Percentiles rank a stretch among this genome's conserved stretches.
phyloP scores from a whole-genome alignment of 2,888 invertebrate genomes.

The Heliconius aoede region DNA sequence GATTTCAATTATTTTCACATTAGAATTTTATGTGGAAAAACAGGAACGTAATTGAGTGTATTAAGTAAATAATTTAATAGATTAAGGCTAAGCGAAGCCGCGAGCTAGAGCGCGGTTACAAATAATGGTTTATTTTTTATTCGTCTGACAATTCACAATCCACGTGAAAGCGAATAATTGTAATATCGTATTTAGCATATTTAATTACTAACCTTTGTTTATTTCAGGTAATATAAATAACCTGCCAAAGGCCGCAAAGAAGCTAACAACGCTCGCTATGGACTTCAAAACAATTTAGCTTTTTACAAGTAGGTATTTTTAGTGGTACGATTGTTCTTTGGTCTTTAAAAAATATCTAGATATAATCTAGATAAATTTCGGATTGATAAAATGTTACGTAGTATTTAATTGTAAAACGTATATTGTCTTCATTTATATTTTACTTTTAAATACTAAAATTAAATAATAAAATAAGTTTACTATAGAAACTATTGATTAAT shows the following conservation, averaged over 20 bases:
- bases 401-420: not conserved
- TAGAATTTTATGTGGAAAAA: too few species aligned
- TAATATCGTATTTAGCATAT: not conserved
- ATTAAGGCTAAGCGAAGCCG: too few species aligned
- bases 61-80: too few species aligned
- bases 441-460: too few species aligned
- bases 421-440: too few species aligned
- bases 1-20: too few species aligned
- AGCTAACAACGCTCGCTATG: slow-evolving; percentile 4
- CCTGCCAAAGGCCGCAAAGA: slow-evolving; percentile 2
- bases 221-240: slow-evolving; percentile 25
- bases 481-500: too few species aligned
- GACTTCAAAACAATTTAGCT: slow-evolving; percentile 26
- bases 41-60: too few species aligned
- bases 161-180: not conserved
- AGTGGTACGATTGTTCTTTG: not conserved
- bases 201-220: not conserved
- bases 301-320: slow-evolving; percentile 16
- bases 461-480: too few species aligned
- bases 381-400: not conserved
- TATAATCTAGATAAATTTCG: too few species aligned
- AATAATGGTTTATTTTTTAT: not conserved
- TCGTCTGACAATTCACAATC: not conserved
- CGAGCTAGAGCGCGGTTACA: too few species aligned
- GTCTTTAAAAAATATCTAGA: not conserved